Conservation (phyloP, 2,113 vertebrate genomes). For the Scomber colias region DNA sequence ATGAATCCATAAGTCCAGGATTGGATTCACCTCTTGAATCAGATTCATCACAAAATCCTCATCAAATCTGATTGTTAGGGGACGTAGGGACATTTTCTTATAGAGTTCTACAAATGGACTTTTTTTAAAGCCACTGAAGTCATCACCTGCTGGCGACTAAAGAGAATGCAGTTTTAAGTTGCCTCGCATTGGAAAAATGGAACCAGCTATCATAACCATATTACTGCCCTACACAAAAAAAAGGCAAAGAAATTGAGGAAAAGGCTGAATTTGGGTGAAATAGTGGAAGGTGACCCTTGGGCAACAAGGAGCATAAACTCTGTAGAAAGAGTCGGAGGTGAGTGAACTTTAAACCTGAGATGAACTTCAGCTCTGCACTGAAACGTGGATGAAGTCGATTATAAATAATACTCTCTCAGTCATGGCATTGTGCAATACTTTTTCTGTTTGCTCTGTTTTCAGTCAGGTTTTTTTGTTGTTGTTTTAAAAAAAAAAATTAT, state of each 20-base stretch:
- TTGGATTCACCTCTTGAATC: no score
- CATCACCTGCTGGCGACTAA: no score
- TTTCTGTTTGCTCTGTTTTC: conserved; percentile 13
- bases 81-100: no score
- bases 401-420: conserved; percentile 3
- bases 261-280: conserved; percentile 3
- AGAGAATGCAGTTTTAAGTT: no score
- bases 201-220: no score
- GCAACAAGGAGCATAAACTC: not conserved
- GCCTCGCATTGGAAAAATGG: no score
- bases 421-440: not conserved
- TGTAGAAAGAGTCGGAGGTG: conserved; percentile 14
- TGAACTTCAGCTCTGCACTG: conserved; percentile 19
- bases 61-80: no score
- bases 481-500: not conserved
- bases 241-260: not conserved
- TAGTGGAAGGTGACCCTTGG: not conserved
- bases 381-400: not conserved
- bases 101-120: no score
- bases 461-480: conserved; percentile 1
- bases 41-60: no score
- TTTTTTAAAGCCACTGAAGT: no score
- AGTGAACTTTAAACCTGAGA: conserved; percentile 4
- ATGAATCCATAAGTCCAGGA: no score
- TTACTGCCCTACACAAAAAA: no score